Percentiles rank a stretch among this genome's conserved stretches.
Conservation (phyloP, 1,140 invertebrate genomes). For the Magallana angulata region DNA sequence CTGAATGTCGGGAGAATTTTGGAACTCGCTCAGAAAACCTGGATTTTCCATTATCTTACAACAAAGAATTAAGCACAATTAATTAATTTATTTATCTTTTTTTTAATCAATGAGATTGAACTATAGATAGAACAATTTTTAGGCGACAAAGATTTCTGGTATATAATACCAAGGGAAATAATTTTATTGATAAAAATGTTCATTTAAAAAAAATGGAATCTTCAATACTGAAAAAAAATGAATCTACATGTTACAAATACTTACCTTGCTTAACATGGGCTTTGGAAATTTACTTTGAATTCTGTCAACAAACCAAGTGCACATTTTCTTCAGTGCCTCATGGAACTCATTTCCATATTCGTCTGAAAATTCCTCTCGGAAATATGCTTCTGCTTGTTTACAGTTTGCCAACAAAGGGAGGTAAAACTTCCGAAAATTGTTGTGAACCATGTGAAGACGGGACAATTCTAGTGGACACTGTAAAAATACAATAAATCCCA, state of each 20-base stretch:
- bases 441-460: constrained; percentile 40
- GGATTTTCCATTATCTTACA: constrained; percentile 8
- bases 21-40: neutral
- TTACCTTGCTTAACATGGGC: constrained; percentile 42
- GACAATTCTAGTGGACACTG: constrained; percentile 43
- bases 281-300: constrained; percentile 41
- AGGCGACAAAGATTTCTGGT: neutral
- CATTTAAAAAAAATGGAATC: no score
- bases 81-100: neutral
- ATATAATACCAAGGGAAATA: neutral
- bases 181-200: neutral
- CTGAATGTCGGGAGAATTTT: constrained; percentile 7
- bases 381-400: constrained; percentile 28
- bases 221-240: no score
- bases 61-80: neutral
- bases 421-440: constrained; percentile 53
- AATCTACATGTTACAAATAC: no score
- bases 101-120: neutral
- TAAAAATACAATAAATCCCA: neutral
- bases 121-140: neutral
- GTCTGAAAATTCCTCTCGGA: constrained; percentile 45
- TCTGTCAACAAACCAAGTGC: constrained; percentile 36
- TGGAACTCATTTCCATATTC: constrained; percentile 51
- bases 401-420: constrained; percentile 40
- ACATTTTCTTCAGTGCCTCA: constrained; percentile 35